These are phyloP conservation scores for Syngnathoides biaculeatus DNA, from an alignment of 2,113 vertebrate genomes.

Conservation along the genomic window DNA sequence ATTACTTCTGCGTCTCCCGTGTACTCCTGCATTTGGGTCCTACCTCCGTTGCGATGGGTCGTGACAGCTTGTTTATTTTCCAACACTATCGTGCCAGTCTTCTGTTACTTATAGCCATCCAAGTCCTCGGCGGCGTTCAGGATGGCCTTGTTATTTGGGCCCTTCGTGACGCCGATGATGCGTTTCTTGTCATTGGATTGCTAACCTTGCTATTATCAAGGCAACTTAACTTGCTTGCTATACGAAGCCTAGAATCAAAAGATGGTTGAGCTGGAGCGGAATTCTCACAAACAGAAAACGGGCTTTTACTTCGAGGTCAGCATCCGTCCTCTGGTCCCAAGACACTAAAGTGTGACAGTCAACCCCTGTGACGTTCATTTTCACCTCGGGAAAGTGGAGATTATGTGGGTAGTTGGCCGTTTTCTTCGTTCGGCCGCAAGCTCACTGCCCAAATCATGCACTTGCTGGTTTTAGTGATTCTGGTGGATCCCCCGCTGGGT, in stretches of 20 bases:
- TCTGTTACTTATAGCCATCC: neutral
- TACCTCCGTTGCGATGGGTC: too few species aligned
- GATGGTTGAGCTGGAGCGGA: neutral
- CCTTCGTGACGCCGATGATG: neutral
- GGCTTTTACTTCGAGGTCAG: neutral
- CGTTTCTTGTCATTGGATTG: too few species aligned
- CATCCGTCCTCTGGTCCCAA: neutral
- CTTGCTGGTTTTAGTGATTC: neutral
- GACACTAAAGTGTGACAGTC: neutral
- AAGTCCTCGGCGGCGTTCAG: neutral
- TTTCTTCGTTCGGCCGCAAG: neutral
- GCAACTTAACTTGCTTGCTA: too few species aligned
- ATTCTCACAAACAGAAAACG: neutral
- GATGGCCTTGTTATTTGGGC: neutral
- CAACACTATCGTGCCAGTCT: neutral
- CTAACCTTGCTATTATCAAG: neutral
- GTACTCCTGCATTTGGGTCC: too few species aligned
- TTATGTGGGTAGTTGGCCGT: too few species aligned
- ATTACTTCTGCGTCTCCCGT: too few species aligned
- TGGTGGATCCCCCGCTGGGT: neutral
- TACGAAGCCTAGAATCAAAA: neutral
- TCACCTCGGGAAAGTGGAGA: neutral
- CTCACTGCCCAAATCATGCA: neutral
- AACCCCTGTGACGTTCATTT: neutral
- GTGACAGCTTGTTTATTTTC: too few species aligned